A percentile compares a stretch with the other conserved stretches of the same genome.
Evolutionary conservation across 2,113 vertebrate species (phyloP).

Genomic region (Scomber scombrus): DNA sequence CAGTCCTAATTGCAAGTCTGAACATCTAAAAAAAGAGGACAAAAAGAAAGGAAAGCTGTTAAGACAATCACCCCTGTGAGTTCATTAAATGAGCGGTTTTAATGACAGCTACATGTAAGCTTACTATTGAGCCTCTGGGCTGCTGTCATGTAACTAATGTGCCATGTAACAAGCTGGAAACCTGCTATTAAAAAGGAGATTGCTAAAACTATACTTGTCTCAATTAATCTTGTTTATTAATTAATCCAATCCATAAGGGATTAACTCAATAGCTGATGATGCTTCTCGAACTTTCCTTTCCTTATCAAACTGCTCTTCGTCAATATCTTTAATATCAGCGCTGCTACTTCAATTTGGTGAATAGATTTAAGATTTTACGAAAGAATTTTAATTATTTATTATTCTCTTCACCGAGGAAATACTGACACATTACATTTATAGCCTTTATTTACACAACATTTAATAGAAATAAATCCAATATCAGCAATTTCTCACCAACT

Average conservation of each 20-base stretch:
- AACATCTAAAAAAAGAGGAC: background rate
- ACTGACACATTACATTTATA: background rate
- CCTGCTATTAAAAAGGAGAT: background rate
- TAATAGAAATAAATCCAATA: background rate
- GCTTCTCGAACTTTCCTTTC: background rate
- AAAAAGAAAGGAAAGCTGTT: background rate
- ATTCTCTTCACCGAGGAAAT: background rate
- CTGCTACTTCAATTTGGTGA: background rate
- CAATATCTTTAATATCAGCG: background rate
- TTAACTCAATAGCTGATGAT: background rate
- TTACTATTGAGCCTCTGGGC: background rate
- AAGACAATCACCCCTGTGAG: background rate
- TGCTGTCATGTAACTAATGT: slow-evolving; percentile 6
- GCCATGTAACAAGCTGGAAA: background rate
- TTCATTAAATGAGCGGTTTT: slow-evolving; percentile 19
- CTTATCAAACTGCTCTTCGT: background rate
- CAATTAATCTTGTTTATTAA: background rate
- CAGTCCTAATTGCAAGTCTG: background rate
- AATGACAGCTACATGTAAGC: slow-evolving; percentile 17
- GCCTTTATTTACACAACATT: background rate
- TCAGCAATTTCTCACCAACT: background rate
- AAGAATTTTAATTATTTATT: background rate
- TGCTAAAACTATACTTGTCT: slow-evolving; percentile 9
- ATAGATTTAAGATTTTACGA: background rate
- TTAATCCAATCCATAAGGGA: background rate